Base-by-base conservation (phyloP, 2,797 vertebrate genomes). In the Synanceia verrucosa region DNA sequence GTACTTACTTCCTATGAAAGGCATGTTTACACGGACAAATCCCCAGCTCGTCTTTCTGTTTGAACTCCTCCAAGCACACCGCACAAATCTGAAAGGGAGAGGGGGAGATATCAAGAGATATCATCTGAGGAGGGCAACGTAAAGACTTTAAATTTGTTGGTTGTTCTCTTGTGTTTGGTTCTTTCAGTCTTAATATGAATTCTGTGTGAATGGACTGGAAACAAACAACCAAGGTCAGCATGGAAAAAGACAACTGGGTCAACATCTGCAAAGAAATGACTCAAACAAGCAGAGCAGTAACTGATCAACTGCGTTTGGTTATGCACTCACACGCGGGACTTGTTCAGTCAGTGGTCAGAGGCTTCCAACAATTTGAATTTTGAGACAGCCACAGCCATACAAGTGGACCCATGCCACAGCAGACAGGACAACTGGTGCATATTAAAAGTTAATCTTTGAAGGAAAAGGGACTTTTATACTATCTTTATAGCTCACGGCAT, bases 11-110 rank as follows among this genome's bases (percentile, higher is more conserved):
- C 89, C 98, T 95, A 92, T 99, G 98, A 94, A 99, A 99, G 92
- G 98, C 98, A 70, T 99, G 98, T 92, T 99, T 99, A 92, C 98
- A 99, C 0, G 98, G 98, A 82, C 98, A 99, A 84, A 99, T 99
- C 58, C 97, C 98, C 92, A 99, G 89, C 91, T 99, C 98, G 47
- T 99, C 98, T 91, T 98, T 98, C 92, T 97, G 96, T 91, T 96
- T 99, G 93, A 99, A 99, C 89, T 99, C 98, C 93, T 99, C 98
- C 93, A 99, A 92, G 91, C 98, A 99, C 70, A 99, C 98, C 0
- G 98, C 98, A 23, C 98, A 99, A 87, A 99, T 98, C 98, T 99
- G 93, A 47, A 87, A 89, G 29, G 53, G 11, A 85, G 57, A 41
- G 16, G 11, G 13, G 39, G 19, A 57, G 16, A 69, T 44, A n/a